phyloP scores from a whole-genome alignment of 1,140 invertebrate species.

The Spodoptera frugiperda region DNA sequence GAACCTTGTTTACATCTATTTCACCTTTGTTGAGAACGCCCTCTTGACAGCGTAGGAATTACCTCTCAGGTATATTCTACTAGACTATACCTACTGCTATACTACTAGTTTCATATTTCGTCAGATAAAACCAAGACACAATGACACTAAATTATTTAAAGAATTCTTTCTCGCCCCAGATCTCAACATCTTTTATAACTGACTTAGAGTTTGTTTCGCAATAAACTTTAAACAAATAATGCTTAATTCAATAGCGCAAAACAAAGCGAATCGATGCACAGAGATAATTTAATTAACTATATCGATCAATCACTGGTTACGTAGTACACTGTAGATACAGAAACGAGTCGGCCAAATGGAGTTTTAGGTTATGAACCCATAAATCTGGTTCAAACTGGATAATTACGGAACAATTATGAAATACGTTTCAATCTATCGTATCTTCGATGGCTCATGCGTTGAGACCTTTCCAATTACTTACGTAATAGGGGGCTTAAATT shows the following conservation, averaged over 20 bases:
- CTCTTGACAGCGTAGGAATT: slow-evolving; percentile 9
- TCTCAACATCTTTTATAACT: not conserved
- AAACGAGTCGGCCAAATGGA: slow-evolving; percentile 42
- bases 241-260: not conserved
- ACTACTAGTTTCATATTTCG: not conserved
- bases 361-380: slow-evolving; percentile 56
- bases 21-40: slow-evolving; percentile 19
- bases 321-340: slow-evolving; percentile 10
- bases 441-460: slow-evolving; percentile 47
- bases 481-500: slow-evolving; percentile 54
- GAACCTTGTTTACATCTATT: slow-evolving; percentile 43
- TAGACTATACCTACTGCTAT: not conserved
- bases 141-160: too few relatives aligned
- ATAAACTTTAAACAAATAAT: slow-evolving; percentile 10
- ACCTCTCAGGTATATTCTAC: not conserved
- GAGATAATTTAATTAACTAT: slow-evolving; percentile 39
- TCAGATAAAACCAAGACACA: not conserved
- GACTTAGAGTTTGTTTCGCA: not conserved
- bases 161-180: not conserved
- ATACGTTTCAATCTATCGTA: slow-evolving; percentile 50
- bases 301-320: slow-evolving; percentile 42
- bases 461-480: slow-evolving; percentile 57
- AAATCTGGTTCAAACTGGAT: slow-evolving; percentile 58
- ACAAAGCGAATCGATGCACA: slow-evolving; percentile 13
- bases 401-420: slow-evolving; percentile 61